phyloP scores from a whole-genome alignment of 2,113 vertebrate genomes.

The Pleuronectes platessa region DNA sequence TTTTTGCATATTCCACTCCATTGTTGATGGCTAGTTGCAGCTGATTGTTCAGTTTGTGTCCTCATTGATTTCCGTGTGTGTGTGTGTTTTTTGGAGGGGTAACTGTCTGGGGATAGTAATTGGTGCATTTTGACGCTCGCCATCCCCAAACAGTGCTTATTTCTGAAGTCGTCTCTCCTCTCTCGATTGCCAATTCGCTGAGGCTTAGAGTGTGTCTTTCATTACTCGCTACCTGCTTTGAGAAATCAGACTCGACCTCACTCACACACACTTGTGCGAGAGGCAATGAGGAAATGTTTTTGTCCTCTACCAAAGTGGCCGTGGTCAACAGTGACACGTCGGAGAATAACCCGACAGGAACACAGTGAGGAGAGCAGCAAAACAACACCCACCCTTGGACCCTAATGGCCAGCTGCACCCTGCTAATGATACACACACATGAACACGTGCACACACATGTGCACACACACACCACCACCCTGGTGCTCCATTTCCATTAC shows the following conservation, averaged over 20 bases:
- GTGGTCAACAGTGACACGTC: constrained; percentile 75
- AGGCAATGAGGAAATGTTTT: constrained; percentile 78
- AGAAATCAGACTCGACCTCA: constrained; percentile 82
- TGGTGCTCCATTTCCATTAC: constrained; percentile 57
- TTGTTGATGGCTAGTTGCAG: constrained; percentile 81
- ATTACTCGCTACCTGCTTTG: constrained; percentile 83
- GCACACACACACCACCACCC: constrained; percentile 7
- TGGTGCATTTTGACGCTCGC: constrained; percentile 75
- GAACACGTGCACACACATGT: constrained; percentile 35
- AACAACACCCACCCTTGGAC: constrained; percentile 69
- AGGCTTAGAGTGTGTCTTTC: constrained; percentile 80
- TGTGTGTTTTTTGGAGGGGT: constrained; percentile 44
- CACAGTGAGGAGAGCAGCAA: constrained; percentile 57
- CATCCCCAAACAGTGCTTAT: constrained; percentile 79
- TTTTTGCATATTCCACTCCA: constrained; percentile 87
- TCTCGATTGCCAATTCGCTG: constrained; percentile 80
- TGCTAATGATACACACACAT: constrained; percentile 67
- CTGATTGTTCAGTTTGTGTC: constrained; percentile 85
- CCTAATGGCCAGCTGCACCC: constrained; percentile 78
- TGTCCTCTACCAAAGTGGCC: constrained; percentile 78
- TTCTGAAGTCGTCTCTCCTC: constrained; percentile 80
- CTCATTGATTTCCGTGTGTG: constrained; percentile 77
- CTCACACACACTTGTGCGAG: constrained; percentile 72
- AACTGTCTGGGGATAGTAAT: constrained; percentile 80
- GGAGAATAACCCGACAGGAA: constrained; percentile 61